phyloP scores from a whole-genome alignment of 2,888 invertebrate species.

The Nematopogon swammerdamellus region DNA sequence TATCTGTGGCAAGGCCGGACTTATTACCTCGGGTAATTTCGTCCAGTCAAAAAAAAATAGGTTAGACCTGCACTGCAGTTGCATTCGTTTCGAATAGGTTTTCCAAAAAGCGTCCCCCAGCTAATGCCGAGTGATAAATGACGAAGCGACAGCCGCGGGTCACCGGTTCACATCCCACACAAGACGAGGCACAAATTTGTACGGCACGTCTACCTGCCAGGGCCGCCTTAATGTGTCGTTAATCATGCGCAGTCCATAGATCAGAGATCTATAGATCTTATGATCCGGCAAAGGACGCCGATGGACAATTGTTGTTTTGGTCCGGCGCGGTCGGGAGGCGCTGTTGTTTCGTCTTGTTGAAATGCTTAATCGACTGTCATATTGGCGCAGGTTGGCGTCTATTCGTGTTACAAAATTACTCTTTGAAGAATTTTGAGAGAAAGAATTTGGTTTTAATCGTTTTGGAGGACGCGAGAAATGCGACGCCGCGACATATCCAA shows the following conservation, averaged over 20 bases:
- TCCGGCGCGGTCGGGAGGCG: not conserved
- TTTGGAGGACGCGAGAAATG: too few species aligned
- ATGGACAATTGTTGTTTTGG: not conserved
- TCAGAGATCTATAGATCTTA: not conserved
- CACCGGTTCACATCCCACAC: constrained; percentile 1
- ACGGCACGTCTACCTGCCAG: not conserved
- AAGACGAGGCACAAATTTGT: not conserved
- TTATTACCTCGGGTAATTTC: too few species aligned
- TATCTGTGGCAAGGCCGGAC: too few species aligned
- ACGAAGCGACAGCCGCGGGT: not conserved
- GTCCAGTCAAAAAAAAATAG: too few species aligned
- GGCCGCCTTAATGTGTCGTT: not conserved
- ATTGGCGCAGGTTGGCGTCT: too few species aligned
- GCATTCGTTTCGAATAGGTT: too few species aligned
- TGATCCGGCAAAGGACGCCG: not conserved
- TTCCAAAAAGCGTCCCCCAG: too few species aligned
- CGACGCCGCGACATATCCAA: too few species aligned
- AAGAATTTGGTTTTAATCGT: too few species aligned
- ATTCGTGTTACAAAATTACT: too few species aligned
- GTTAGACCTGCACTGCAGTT: too few species aligned
- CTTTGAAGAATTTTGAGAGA: too few species aligned
- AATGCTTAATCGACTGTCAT: not conserved
- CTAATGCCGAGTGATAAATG: not conserved
- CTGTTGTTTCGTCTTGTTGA: not conserved
- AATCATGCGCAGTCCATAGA: not conserved